Percentiles rank a stretch among this genome's conserved stretches.
These are phyloP conservation scores for Holacanthus passer DNA, from an alignment of 2,113 vertebrate species.

Conservation along the genomic window DNA sequence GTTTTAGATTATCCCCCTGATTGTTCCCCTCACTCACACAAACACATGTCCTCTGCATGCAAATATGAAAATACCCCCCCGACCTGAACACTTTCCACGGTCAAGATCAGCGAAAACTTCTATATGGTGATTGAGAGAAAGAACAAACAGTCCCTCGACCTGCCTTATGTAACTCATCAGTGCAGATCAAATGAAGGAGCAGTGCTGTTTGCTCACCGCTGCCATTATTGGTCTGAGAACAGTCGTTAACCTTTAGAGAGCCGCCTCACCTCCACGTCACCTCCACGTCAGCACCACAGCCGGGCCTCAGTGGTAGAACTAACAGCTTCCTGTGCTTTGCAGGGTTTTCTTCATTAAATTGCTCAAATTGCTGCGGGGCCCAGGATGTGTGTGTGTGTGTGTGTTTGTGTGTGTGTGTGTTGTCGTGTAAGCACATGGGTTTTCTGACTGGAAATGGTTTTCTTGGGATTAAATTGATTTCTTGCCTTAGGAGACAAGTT, in stretches of 20 bases:
- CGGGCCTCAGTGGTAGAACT: not conserved
- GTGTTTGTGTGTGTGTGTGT: conserved; percentile 24
- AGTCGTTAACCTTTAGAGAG: conserved; percentile 78
- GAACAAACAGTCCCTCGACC: conserved; percentile 67
- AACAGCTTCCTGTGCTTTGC: conserved; percentile 60
- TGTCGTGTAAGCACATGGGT: not conserved
- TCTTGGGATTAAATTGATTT: conserved; percentile 21
- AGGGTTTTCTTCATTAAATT: conserved; percentile 43
- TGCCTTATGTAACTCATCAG: conserved; percentile 66
- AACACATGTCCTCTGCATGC: not conserved
- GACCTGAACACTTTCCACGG: not conserved
- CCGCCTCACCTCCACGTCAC: conserved; percentile 62
- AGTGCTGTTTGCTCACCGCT: conserved; percentile 72
- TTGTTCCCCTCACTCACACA: not conserved
- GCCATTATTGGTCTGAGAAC: conserved; percentile 67
- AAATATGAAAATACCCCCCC: not conserved
- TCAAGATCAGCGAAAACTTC: conserved; percentile 16
- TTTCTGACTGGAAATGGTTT: conserved; percentile 28
- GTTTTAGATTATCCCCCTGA: conserved; percentile 10
- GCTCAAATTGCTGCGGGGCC: conserved; percentile 31
- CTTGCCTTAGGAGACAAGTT: conserved; percentile 12
- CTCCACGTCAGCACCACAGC: conserved; percentile 39
- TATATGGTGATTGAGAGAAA: conserved; percentile 35
- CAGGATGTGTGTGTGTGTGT: conserved; percentile 12
- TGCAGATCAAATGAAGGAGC: conserved; percentile 55